Evolutionary conservation across 2,888 invertebrate genomes (phyloP), one percentile per base, ranked within the genome.

Genomic region (Eupithecia subfuscata): DNA sequence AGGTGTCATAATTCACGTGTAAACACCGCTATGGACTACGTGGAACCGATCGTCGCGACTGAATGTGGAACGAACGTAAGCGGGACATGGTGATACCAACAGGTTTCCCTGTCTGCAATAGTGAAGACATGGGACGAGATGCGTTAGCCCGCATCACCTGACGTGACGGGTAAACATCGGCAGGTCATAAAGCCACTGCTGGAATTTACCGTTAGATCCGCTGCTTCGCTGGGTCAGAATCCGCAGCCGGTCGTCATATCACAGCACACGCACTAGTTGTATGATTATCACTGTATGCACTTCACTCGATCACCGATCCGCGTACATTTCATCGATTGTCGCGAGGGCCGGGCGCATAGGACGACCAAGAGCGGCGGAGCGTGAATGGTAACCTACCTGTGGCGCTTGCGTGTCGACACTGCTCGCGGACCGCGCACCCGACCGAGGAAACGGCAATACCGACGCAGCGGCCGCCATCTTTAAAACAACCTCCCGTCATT

Each of bases 341-440:
- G 86, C 88, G 87, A 86, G 89, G 90, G 91, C 89, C 89, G 91
- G 91, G 90, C 88, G 87, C 88, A 75, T 88, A 90, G 91, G 88
- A 90, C 89, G 89, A 90, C 87, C 93, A 92, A 94, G 91, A 93
- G 94, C 94, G 92, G 87, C 91, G 87, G 93, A 94, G 89, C 95
- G 93, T 94, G 89, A 93, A 93, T 89, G 88, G 90, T 94, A 94
- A 94, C 95, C 94, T 94, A 94, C 94, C 95, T 94, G 94, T 87
- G 87, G 90, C 92, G 93, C 91, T 92, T 92, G 94, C 95, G 94
- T 95, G 95, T 95, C 93, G 90, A 86, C 85, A 81, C 84, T 81
- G 87, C 75, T 75, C 37, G 65, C 65, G 40, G n/a, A 67, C 65
- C 76, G 81, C 85, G 84, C 87, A 88, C 86, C 90, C 87, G 89